Conservation (phyloP, 2,797 vertebrate species). For the Enteromius fasciolatus region DNA sequence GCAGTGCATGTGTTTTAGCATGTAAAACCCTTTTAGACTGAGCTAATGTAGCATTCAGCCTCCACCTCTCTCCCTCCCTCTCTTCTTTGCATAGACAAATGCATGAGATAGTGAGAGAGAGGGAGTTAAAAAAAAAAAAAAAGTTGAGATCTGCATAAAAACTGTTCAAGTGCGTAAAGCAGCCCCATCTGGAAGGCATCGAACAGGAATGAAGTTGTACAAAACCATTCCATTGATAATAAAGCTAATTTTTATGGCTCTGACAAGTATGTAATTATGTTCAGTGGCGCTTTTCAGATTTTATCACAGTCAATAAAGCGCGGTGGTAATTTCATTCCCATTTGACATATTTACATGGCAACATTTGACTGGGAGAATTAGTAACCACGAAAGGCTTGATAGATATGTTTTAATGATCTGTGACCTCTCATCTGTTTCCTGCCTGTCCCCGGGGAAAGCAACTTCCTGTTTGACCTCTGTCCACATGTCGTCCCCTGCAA, state of each 20-base stretch:
- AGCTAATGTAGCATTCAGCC: constrained; percentile 73
- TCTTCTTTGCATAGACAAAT: constrained; percentile 78
- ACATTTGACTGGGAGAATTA: constrained; percentile 99
- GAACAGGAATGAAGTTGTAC: constrained; percentile 99
- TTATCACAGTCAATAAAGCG: constrained; percentile 98
- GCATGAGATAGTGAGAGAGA: constrained; percentile 64
- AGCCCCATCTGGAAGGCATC: constrained; percentile 99
- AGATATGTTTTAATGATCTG: constrained; percentile 99
- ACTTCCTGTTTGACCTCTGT: constrained; percentile 96
- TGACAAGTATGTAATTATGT: constrained; percentile 98
- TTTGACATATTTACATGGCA: constrained; percentile 99
- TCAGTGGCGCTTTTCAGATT: constrained; percentile 98
- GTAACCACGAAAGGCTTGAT: constrained; percentile 97
- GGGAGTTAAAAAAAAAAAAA: constrained; percentile 40
- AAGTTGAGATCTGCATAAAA: constrained; percentile 91
- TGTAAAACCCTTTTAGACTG: constrained; percentile 53
- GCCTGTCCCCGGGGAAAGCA: constrained; percentile 94
- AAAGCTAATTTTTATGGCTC: constrained; percentile 97
- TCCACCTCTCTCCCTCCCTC: constrained; percentile 47
- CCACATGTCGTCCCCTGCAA: constrained; percentile 64
- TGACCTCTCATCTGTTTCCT: constrained; percentile 98
- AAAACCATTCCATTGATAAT: constrained; percentile 97
- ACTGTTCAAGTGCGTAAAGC: constrained; percentile 98
- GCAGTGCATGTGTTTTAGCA: constrained; percentile 55
- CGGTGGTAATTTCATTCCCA: constrained; percentile 99